phyloP scores from a whole-genome alignment of 2,888 invertebrate species.

The Trachelus iudaicus region DNA sequence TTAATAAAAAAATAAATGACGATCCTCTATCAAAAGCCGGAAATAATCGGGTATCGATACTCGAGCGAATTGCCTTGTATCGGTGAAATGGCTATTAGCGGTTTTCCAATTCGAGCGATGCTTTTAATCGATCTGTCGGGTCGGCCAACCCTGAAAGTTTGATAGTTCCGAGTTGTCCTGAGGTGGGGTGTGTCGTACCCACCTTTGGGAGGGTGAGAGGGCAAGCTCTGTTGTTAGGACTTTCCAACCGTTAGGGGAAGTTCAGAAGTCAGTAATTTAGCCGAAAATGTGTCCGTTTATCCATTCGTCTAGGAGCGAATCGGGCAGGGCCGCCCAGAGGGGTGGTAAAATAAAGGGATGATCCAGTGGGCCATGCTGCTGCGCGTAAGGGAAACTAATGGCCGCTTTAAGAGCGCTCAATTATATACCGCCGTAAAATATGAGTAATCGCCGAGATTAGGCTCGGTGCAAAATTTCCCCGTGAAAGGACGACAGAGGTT shows the following conservation, averaged over 20 bases:
- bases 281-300: constrained; percentile 21
- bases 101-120: neutral
- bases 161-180: neutral
- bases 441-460: constrained; percentile 56
- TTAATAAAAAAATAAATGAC: neutral
- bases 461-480: constrained; percentile 42
- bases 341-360: neutral
- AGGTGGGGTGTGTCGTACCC: constrained; percentile 21
- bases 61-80: neutral
- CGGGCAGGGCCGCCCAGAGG: neutral
- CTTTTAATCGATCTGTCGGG: neutral
- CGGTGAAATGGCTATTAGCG: neutral
- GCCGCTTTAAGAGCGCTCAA: constrained; percentile 56
- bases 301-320: neutral
- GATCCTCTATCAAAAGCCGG: neutral
- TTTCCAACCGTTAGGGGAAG: constrained; percentile 29
- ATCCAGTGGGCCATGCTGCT: neutral
- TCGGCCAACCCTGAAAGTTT: neutral
- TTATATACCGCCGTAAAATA: constrained; percentile 57
- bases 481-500: neutral
- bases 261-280: constrained; percentile 32
- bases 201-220: constrained; percentile 30
- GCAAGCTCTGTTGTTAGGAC: constrained; percentile 33
- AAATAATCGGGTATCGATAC: neutral
- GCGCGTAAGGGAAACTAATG: constrained; percentile 51